Conservation (phyloP, 1,140 invertebrate species). For the Aphelinus atriplicis region DNA sequence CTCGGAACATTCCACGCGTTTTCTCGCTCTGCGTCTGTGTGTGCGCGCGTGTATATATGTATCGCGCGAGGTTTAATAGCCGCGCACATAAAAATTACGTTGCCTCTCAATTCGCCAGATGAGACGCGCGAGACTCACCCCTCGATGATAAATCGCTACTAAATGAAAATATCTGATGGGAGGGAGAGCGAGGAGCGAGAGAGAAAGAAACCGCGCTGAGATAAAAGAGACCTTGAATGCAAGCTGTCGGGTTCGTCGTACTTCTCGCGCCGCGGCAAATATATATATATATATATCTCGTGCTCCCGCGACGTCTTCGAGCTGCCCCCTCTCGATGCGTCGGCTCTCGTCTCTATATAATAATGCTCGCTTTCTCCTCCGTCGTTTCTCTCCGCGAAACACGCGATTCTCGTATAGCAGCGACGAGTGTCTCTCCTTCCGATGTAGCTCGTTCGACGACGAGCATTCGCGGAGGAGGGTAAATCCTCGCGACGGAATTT, state of each 20-base stretch:
- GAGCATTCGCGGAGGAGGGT: too few species aligned
- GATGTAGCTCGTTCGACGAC: too few species aligned
- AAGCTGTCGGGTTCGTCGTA: constrained; percentile 36
- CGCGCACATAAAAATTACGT: constrained; percentile 32
- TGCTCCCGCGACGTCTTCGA: neutral
- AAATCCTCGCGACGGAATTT: too few species aligned
- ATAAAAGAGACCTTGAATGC: constrained; percentile 38
- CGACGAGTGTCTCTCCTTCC: too few species aligned
- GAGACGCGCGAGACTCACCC: constrained; percentile 8
- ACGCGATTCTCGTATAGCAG: too few species aligned
- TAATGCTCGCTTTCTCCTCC: neutral
- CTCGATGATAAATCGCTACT: constrained; percentile 30
- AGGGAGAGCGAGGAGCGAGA: neutral
- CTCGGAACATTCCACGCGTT: constrained; percentile 27
- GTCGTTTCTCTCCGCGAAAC: too few species aligned
- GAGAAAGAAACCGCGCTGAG: constrained; percentile 14
- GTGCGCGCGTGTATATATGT: too few species aligned
- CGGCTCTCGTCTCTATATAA: neutral
- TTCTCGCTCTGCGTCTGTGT: constrained; percentile 3
- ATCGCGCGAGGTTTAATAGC: neutral
- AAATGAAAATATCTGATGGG: constrained; percentile 38
- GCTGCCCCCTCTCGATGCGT: neutral
- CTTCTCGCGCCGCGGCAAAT: constrained; percentile 29
- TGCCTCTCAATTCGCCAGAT: constrained; percentile 33
- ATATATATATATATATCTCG: constrained; percentile 31